phyloP scores from a whole-genome alignment of 1,140 invertebrate species.

The Lethrus apterus region DNA sequence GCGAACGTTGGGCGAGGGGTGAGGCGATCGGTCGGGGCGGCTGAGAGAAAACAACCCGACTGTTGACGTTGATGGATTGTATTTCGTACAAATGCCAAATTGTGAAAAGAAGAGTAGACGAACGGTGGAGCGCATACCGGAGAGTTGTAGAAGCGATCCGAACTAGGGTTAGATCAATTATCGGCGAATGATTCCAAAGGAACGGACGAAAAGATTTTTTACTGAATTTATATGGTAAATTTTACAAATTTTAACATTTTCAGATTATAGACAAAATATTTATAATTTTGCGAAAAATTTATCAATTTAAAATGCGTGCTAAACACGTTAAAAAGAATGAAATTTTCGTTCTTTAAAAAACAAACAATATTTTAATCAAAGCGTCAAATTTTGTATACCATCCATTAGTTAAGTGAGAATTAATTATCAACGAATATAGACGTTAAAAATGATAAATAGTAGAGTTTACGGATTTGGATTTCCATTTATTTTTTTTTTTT shows the following conservation, averaged over 20 bases:
- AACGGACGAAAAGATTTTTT: conserved; percentile 11
- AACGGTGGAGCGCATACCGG: conserved; percentile 35
- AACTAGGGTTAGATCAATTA: conserved; percentile 36
- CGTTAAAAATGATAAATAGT: background rate
- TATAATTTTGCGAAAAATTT: too few species aligned
- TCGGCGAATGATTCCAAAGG: conserved; percentile 26
- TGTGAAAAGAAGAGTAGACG: conserved; percentile 43
- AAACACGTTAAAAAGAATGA: too few species aligned
- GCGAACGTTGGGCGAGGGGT: conserved; percentile 20
- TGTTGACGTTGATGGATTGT: conserved; percentile 42
- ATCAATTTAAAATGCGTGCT: too few species aligned
- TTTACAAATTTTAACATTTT: too few species aligned
- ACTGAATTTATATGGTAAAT: background rate
- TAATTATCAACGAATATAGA: background rate
- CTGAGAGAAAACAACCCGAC: conserved; percentile 41
- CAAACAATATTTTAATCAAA: background rate
- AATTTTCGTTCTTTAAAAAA: background rate
- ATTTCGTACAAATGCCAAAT: conserved; percentile 43
- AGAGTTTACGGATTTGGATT: background rate
- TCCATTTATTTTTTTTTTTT: too few species aligned
- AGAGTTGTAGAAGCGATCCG: conserved; percentile 25
- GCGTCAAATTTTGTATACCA: background rate
- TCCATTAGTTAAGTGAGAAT: background rate
- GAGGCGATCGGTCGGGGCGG: conserved; percentile 28
- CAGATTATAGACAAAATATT: too few species aligned